Base-by-base conservation (phyloP, 2,797 vertebrate genomes). In the Cuniculus paca region DNA sequence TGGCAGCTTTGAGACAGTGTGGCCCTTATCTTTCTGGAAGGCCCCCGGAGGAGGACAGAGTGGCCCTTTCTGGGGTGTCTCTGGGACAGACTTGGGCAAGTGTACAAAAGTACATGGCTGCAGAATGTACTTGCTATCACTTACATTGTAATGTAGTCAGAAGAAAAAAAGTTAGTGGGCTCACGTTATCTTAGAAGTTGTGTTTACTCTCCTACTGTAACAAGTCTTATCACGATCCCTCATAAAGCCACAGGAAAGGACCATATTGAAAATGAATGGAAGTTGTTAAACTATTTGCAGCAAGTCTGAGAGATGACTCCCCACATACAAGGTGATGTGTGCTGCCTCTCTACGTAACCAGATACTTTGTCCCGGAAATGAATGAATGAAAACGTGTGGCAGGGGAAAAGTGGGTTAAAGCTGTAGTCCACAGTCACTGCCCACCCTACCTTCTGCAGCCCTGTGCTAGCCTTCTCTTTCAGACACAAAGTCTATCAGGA, bases 111-210 rank as follows among this genome's bases (percentile, higher is more conserved):
- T n/a, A 45, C 34, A 28, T 42, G 19, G 6, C n/a, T 34, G 31
- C 13, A 50, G 65, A 75, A 52, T 8, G 42, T 58, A 31, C 48
- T 52, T n/a, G 19, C 10, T 65, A 74, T 56, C 45, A 24, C 28
- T 83, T 54, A 50, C 45, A 31, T 26, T 83, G 70, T 36, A 24
- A 14, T 14, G 7, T 12, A 42, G 19, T 58, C 68, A 4, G 42
- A 72, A 74, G 7, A 12, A 68, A 20, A 36, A 63, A 24, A 13
- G 26, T 28, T 45, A 45, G n/a, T n/a, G 14, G 9, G 2, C 16
- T n/a, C 20, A 0, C 11, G 0, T 0, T 6, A 0, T 12, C 42
- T 19, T 42, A 26, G 74, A 28, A 28, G 26, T 48, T 19, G 88
- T 34, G 63, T 12, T 80, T 14, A 1, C 52, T 68, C n/a, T 70